phyloP scores from a whole-genome alignment of 2,888 invertebrate species.

The Archaeoteleia sp. region DNA sequence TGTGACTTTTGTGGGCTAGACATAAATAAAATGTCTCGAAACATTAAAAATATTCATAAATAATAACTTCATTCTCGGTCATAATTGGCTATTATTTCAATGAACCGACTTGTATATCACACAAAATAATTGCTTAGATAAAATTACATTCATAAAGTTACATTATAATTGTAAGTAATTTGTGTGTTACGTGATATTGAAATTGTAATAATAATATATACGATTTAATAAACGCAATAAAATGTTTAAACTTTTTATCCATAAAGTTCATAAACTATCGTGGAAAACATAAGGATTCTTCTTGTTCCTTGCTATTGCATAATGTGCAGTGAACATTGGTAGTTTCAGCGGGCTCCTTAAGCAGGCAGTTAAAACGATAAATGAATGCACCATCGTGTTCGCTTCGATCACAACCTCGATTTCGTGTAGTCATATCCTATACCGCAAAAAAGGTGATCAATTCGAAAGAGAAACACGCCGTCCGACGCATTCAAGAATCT shows the following conservation, averaged over 20 bases:
- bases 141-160: no score
- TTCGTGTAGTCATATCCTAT: constrained; percentile 32
- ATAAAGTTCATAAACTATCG: constrained; percentile 10
- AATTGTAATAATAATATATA: background rate
- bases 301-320: constrained; percentile 29
- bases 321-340: constrained; percentile 9
- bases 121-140: no score
- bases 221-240: constrained; percentile 17
- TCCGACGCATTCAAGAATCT: constrained; percentile 10
- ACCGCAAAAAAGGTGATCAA: constrained; percentile 20
- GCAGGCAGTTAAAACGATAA: constrained; percentile 37
- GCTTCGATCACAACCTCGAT: constrained; percentile 42
- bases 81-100: no score
- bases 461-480: constrained; percentile 15
- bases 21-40: no score
- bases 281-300: constrained; percentile 19
- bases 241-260: constrained; percentile 30
- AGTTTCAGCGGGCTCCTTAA: constrained; percentile 23
- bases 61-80: no score
- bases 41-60: no score
- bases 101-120: no score
- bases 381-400: constrained; percentile 40
- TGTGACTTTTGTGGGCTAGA: no score
- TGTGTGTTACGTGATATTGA: no score
- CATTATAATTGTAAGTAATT: no score